Evolutionary conservation across 1,140 invertebrate genomes (phyloP).

Genomic region (Cotesia vestalis): DNA sequence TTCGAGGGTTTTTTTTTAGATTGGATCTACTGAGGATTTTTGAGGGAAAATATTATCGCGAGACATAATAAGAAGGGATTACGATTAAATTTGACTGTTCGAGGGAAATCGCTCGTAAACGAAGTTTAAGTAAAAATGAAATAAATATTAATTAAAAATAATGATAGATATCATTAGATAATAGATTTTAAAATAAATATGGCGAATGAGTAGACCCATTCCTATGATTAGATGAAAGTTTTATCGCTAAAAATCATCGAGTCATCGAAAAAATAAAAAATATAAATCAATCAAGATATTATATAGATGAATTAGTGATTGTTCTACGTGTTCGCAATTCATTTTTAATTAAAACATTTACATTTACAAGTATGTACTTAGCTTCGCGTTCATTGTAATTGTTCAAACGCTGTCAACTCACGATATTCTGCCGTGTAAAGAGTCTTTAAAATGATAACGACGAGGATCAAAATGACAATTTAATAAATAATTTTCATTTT

Average conservation of each 20-base stretch:
- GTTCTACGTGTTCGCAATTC: conserved; percentile 22
- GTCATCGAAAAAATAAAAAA: conserved; percentile 23
- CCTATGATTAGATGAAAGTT: conserved; percentile 20
- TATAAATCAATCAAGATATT: not conserved
- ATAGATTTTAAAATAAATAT: conserved; percentile 28
- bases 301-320: conserved; percentile 18
- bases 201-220: conserved; percentile 16
- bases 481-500: not conserved
- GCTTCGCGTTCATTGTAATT: conserved; percentile 30
- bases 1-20: too few relatives aligned
- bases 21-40: too few relatives aligned
- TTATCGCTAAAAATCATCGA: conserved; percentile 33
- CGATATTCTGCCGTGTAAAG: not conserved
- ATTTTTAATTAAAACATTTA: conserved; percentile 16
- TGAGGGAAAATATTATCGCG: not conserved
- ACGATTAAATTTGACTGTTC: not conserved
- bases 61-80: not conserved
- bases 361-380: conserved; percentile 25
- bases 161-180: conserved; percentile 38
- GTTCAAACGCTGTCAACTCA: conserved; percentile 21
- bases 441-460: not conserved
- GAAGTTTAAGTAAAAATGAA: conserved; percentile 31
- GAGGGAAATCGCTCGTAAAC: conserved; percentile 27
- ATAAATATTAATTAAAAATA: conserved; percentile 9
- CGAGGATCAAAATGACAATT: not conserved